These are phyloP conservation scores for Drosophila pseudotakahashii DNA, from an alignment of 2,888 invertebrate species.

Conservation along the genomic window DNA sequence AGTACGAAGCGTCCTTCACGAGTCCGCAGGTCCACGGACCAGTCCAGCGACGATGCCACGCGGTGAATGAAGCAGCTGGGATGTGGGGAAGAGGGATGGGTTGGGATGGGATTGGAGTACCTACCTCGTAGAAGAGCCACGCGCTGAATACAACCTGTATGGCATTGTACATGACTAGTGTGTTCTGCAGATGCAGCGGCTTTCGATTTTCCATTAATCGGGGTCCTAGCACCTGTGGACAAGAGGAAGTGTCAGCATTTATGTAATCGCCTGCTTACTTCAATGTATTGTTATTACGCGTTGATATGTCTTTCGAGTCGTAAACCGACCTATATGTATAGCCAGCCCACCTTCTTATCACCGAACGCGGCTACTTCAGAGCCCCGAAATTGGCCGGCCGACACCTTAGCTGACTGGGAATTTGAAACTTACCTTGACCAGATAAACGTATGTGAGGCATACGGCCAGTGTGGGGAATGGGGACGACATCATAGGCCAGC, in stretches of 20 bases:
- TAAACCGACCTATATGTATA: not conserved
- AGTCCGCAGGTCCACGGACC: conserved; percentile 12
- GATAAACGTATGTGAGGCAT: conserved; percentile 94
- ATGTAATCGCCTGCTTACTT: conserved; percentile 5
- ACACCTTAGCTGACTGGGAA: not conserved
- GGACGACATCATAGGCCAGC: conserved; percentile 97
- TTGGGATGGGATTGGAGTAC: conserved; percentile 61
- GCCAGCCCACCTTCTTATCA: conserved; percentile 15
- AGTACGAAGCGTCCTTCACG: conserved; percentile 1
- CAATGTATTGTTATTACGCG: conserved; percentile 33
- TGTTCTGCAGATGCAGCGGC: conserved; percentile 92
- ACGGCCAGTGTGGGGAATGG: conserved; percentile 96
- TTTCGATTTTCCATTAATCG: conserved; percentile 96
- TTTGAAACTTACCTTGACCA: conserved; percentile 90
- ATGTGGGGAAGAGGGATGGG: conserved; percentile 1
- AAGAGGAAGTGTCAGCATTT: conserved; percentile 3
- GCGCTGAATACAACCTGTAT: conserved; percentile 95
- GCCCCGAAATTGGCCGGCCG: not conserved
- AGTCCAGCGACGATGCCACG: conserved; percentile 42
- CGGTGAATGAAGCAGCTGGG: conserved; percentile 25
- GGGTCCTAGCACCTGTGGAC: conserved; percentile 91
- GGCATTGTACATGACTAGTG: conserved; percentile 93
- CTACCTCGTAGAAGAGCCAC: conserved; percentile 96
- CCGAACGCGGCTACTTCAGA: not conserved
- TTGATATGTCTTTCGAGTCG: not conserved